phyloP scores from a whole-genome alignment of 2,888 invertebrate species.

The Baccha elongata region DNA sequence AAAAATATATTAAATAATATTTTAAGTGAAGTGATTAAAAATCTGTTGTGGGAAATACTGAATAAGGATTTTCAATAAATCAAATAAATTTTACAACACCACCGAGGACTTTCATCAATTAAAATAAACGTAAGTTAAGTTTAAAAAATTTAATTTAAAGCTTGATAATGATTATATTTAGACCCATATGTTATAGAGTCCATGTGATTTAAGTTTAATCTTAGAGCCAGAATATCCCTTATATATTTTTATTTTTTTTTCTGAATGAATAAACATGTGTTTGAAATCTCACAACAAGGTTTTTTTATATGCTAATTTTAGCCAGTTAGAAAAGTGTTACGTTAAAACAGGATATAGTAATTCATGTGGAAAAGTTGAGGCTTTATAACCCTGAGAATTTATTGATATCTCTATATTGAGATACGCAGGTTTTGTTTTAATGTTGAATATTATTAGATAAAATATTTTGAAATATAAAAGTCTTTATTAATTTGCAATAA shows the following conservation, averaged over 20 bases:
- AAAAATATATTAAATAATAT: neutral
- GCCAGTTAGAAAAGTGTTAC: neutral
- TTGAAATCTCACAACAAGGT: neutral
- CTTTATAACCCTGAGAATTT: neutral
- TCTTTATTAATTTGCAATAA: too few relatives aligned
- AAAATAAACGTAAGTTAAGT: conserved; percentile 40
- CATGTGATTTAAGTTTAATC: neutral
- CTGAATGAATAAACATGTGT: conserved; percentile 13
- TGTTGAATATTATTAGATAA: too few relatives aligned
- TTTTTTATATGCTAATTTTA: conserved; percentile 14
- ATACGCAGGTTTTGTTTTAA: neutral
- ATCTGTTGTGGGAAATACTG: conserved; percentile 1
- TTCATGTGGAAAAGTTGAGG: conserved; percentile 4
- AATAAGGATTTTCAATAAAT: conserved; percentile 6
- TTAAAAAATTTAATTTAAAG: conserved; percentile 13
- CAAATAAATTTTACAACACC: neutral
- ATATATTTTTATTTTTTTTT: conserved; percentile 10
- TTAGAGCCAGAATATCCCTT: conserved; percentile 5
- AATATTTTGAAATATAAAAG: too few relatives aligned
- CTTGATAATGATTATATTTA: conserved; percentile 8
- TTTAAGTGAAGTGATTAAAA: conserved; percentile 20
- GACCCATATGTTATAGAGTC: neutral
- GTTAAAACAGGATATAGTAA: neutral
- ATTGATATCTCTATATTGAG: neutral
- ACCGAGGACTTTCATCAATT: conserved; percentile 37